Percentiles rank a stretch among this genome's conserved stretches.
These are phyloP conservation scores for Aphaenogaster ashmeadi DNA, from an alignment of 1,140 invertebrate genomes.

Conservation along the genomic window DNA sequence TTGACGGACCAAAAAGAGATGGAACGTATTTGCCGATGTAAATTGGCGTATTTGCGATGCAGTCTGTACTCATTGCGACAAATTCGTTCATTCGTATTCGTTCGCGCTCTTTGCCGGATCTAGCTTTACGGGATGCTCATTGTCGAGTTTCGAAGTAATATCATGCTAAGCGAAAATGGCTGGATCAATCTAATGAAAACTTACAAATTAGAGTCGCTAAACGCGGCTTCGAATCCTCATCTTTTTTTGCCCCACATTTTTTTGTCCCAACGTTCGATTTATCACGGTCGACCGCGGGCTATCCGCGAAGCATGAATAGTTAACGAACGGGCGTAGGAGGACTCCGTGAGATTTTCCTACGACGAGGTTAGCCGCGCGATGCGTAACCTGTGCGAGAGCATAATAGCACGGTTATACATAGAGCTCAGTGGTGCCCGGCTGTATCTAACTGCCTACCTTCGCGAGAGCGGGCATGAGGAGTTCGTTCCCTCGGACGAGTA, in stretches of 20 bases:
- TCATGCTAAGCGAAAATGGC: not conserved
- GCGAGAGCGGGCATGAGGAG: conserved; percentile 62
- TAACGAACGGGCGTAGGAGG: conserved; percentile 76
- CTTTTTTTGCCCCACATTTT: conserved; percentile 50
- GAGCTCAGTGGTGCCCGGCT: conserved; percentile 41
- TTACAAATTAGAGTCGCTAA: conserved; percentile 12
- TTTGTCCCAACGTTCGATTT: conserved; percentile 68
- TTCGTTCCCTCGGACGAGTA: conserved; percentile 78
- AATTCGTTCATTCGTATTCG: not conserved
- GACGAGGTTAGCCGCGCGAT: conserved; percentile 65
- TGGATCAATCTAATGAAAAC: conserved; percentile 33
- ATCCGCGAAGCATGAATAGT: conserved; percentile 73
- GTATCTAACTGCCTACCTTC: conserved; percentile 57
- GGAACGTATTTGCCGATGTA: not conserved
- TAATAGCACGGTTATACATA: conserved; percentile 68
- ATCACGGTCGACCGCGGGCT: conserved; percentile 74
- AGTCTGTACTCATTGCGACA: not conserved
- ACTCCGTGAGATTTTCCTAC: conserved; percentile 71
- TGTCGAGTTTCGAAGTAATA: not conserved
- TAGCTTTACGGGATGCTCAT: not conserved
- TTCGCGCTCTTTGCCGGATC: not conserved
- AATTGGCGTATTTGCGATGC: not conserved
- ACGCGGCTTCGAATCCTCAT: conserved; percentile 30
- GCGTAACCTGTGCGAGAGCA: conserved; percentile 68
- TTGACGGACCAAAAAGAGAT: not conserved